A percentile compares a stretch with the other conserved stretches of the same genome.
phyloP scores from a whole-genome alignment of 2,888 invertebrate genomes.

The Ophion costatus region DNA sequence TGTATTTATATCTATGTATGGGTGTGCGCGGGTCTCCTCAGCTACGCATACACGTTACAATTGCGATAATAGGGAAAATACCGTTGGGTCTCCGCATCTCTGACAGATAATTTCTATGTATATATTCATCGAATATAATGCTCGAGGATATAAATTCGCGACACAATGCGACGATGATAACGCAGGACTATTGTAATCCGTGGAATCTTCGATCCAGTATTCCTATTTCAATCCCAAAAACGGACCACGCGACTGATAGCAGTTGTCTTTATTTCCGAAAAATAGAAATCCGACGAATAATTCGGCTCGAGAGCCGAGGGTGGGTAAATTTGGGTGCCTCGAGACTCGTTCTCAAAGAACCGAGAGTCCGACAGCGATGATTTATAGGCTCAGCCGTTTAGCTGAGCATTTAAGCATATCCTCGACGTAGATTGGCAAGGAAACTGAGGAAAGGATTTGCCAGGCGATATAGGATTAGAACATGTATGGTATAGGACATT shows the following conservation, averaged over 20 bases:
- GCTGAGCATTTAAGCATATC: conserved; percentile 73
- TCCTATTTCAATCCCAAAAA: background rate
- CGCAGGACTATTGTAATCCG: background rate
- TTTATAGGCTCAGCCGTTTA: conserved; percentile 74
- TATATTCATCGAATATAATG: background rate
- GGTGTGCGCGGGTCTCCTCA: background rate
- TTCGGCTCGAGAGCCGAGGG: background rate
- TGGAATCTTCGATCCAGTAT: background rate
- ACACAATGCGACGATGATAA: background rate
- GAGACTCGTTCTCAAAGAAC: background rate
- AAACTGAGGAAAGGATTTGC: conserved; percentile 31
- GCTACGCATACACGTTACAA: background rate
- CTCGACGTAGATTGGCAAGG: conserved; percentile 60
- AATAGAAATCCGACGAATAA: too few species aligned
- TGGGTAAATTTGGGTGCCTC: background rate
- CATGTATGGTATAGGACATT: too few species aligned
- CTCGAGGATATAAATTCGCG: background rate
- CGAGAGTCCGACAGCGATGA: conserved; percentile 4
- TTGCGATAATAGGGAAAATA: conserved; percentile 16
- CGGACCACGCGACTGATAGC: background rate
- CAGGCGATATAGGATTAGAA: conserved; percentile 26
- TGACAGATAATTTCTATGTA: background rate
- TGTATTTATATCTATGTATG: background rate
- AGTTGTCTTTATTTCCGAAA: too few species aligned
- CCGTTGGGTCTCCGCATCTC: background rate